Evolutionary conservation across 2,888 invertebrate genomes (phyloP), one percentile per base, ranked within the genome.

Genomic region (Dasysyrphus albostriatus): DNA sequence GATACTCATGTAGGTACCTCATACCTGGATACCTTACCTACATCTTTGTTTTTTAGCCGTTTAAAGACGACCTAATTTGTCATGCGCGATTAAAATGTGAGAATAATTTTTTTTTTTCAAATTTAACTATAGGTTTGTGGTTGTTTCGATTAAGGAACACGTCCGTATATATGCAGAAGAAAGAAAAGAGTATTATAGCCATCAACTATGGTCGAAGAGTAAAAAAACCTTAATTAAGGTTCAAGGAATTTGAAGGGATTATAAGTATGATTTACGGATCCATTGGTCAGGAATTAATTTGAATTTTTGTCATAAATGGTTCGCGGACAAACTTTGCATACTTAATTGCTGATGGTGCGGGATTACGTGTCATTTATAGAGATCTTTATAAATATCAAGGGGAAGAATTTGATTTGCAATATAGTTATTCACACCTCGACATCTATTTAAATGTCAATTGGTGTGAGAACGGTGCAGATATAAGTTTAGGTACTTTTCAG

Each of bases 61-160:
- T 85, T 77, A 74, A 77, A 85, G 77, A 85, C 69, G 85, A 85
- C 73, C 81, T 77, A 85, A 81, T 85, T 85, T 85, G 81, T 85
- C 73, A 85, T 85, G 77, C 81, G 73, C 73, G 81, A 77, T 78
- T 78, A 78, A 70, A 78, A 74, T 85, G 82, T 85, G 85, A 73
- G 85, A 85, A 85, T 29, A 34, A 58, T 59, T 51, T 72, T 56
- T 65, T n/a, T 63, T 24, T 24, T 24, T 24, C 24, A 24, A 24
- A 24, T 24, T 24, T 54, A 69, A 69, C 37, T 54, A 54, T 69
- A 69, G 69, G 69, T 69, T 67, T 69, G 54, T 39, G 69, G 69
- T 39, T 69, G 39, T 69, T 69, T 69, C 54, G 54, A 54, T 69
- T 69, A 49, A 69, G 8, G 69, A 54, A 54, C 49, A 39, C 49